phyloP scores from a whole-genome alignment of 2,888 invertebrate genomes.

The Hirtodrosophila duncani region DNA sequence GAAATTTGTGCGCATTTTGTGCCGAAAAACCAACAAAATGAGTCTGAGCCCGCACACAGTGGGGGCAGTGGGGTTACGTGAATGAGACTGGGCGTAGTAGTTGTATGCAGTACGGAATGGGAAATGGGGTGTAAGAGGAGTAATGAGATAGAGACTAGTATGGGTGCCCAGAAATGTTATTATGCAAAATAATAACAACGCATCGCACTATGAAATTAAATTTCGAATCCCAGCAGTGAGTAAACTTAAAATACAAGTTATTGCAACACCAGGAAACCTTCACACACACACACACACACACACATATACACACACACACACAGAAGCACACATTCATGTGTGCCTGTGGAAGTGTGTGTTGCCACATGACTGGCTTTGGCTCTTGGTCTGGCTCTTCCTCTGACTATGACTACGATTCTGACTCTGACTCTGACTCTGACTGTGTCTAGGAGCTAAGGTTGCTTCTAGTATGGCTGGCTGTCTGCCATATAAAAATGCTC shows the following conservation, averaged over 20 bases:
- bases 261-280: slow-evolving; percentile 43
- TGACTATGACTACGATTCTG: slow-evolving; percentile 32
- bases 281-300: not conserved
- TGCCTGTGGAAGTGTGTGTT: slow-evolving; percentile 26
- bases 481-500: too few species aligned
- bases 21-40: too few species aligned
- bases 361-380: slow-evolving; percentile 61
- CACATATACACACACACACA: not conserved
- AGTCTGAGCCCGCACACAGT: too few species aligned
- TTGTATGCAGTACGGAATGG: too few species aligned
- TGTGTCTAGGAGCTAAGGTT: slow-evolving; percentile 1
- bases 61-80: too few species aligned
- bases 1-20: too few species aligned
- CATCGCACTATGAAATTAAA: slow-evolving; percentile 73
- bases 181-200: slow-evolving; percentile 71
- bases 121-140: slow-evolving; percentile 15
- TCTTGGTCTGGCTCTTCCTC: slow-evolving; percentile 33
- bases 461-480: too few species aligned
- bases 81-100: too few species aligned
- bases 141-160: slow-evolving; percentile 29
- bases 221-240: slow-evolving; percentile 70
- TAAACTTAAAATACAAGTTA: slow-evolving; percentile 71
- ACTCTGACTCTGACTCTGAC: slow-evolving; percentile 21
- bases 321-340: slow-evolving; percentile 1
- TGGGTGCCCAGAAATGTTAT: slow-evolving; percentile 54